Base-by-base conservation (phyloP, 1,140 invertebrate species). In the Ylistrum balloti region DNA sequence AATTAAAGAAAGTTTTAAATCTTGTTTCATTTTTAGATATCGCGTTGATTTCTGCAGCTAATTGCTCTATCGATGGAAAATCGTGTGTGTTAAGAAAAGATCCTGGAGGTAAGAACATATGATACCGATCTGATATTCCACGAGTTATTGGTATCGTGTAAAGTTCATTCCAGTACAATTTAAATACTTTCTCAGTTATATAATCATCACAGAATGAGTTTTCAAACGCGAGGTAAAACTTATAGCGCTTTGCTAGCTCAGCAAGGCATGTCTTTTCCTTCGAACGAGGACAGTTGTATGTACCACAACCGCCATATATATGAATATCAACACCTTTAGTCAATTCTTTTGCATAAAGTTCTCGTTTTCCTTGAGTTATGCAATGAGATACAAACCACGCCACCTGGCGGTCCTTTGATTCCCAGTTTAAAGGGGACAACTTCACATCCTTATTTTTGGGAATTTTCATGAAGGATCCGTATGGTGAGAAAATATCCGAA, bases 161-260 rank as follows among this genome's bases (percentile, higher is more conserved):
- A 74, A 74, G 56, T n/a, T 74, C 56, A 74, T 74, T 74, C 56
- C 56, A 74, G n/a, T 28, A 74, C 56, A 74, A 28, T n/a, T 74
- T 74, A 74, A 74, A 74, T 11, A n/a, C 22, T 17, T 74, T 74
- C n/a, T 74, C 56, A 28, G 56, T 74, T 74, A 74, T 17, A n/a
- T 74, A 74, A 28, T 28, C 56, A 74, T 74, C 56, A 28, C 56
- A 74, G 3, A 74, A n/a, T 28, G 56, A 74, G 11, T 74, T 74
- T n/a, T 74, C 56, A 28, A 74, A 74, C n/a, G 56, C 56, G 22
- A 74, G 22, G 56, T 74, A 74, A 74, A 28, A 74, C 11, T 74
- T 74, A 74, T 74, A 74, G n/a, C 28, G 56, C 0, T 74, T 3
- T 5, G 1, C 22, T 0, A 74, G 56, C 56, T 74, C 56, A 17